Evolutionary conservation across 2,113 vertebrate genomes (phyloP), one percentile per base, ranked within the genome.

Genomic region (Scytalopus superciliaris): DNA sequence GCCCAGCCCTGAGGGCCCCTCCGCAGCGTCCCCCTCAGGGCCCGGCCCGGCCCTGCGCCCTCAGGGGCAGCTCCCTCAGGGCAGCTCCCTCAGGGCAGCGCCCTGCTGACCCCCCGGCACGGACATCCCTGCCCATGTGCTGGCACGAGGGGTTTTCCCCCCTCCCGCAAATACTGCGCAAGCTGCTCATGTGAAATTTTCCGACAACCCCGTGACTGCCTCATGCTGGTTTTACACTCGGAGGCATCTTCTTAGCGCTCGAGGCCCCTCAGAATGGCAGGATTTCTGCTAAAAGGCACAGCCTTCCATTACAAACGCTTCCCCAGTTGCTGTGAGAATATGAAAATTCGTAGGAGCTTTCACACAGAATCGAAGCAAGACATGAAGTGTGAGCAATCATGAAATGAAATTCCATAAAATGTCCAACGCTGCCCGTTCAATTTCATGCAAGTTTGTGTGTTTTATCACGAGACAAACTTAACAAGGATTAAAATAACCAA

Each of bases 401-500:
- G 40, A 79, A 57, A 19, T 47, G 40, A 79, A 57, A 69, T 66
- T 42, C 30, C 63, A 81, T 49, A 33, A 45, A 55, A 19, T 7
- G 18, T 45, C 56, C n/a, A 2, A 7, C 33, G 11, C 33, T 3
- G 23, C 47, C 45, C 30, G 9, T 44, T 75, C 33, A 3, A 8
- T 78, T 81, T 80, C 25, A 35, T 4, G 9, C 22, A 35, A 39
- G 10, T 86, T 76, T 49, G 15, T 31, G 67, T 66, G 47, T 21
- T 72, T 84, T 64, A 40, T 33, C 7, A 0, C 73, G 79, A 85
- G 68, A 22, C 35, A 84, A 68, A 89, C 42, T 55, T 75, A 70
- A 81, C n/a, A 31, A 90, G 70, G 78, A 93, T 89, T 84, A 94
- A 91, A 83, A 76, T 24, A 79, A 70, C 62, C 33, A 73, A 30